Evolutionary conservation across 2,888 invertebrate genomes (phyloP), one percentile per base, ranked within the genome.

Genomic region (Scaptomyza reducta): DNA sequence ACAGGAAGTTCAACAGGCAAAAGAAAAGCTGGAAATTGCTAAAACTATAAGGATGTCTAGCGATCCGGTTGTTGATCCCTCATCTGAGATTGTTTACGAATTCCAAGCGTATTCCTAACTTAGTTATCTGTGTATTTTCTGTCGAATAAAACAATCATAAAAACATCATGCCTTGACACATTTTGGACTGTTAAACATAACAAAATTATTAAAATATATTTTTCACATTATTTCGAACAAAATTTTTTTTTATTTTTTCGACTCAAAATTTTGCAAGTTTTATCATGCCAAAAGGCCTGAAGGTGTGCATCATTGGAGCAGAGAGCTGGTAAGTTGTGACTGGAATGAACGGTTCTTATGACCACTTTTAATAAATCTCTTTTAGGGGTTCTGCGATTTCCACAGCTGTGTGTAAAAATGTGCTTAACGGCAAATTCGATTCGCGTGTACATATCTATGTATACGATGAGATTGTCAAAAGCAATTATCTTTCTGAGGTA

Each of bases 301-400:
- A 85, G 64, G 74, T 85, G 45, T 85, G 84, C 74, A 86, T 85
- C n/a, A 80, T 85, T 51, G 84, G 84, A 14, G 80, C 88, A 6
- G 84, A 83, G 41, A 54, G 66, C 63, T 88, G 84, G 84, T 84
- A 70, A 35, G 86, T 73, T 6, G 1, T 49, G 6, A 10, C 11
- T 14, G 0, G 3, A 10, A 10, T 13, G 9, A 1, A 3, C 9
- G 3, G 11, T 38, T 11, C 7, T 27, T 14, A 0, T 38, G 13
- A 33, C 6, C 6, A 41, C 6, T 9, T 9, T 9, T n/a, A 14
- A 0, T n/a, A 14, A 7, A 4, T 31, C 7, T 38, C 2, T 49
- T 57, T 35, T 13, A 84, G 84, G 87, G 88, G 87, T 6, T 71
- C 84, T 49, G 84, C 84, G 6, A 76, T 85, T 49, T 74, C 87